A percentile compares a stretch with the other conserved stretches of the same genome.
These are phyloP conservation scores for Ursus arctos DNA, from an alignment of 2,113 vertebrate species.

Conservation along the genomic window DNA sequence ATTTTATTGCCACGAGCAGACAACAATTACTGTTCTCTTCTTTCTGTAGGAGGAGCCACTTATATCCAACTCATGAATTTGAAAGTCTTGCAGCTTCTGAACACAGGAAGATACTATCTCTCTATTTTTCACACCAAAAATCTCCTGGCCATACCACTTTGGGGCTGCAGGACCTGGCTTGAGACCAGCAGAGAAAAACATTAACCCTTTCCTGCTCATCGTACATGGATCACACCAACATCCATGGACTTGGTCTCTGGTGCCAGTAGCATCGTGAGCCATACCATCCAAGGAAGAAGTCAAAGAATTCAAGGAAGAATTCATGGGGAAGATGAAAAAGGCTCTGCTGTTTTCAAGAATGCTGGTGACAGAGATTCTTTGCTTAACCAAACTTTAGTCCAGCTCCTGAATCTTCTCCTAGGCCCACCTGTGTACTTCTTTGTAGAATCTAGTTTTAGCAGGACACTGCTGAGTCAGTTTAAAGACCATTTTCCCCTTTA, in stretches of 20 bases:
- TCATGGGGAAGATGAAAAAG: background rate
- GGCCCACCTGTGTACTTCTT: background rate
- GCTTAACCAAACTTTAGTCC: background rate
- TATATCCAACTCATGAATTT: background rate
- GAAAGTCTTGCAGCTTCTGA: background rate
- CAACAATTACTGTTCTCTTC: background rate
- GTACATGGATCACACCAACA: background rate
- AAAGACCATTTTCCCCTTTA: background rate
- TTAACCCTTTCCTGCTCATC: background rate
- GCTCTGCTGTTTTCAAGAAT: background rate
- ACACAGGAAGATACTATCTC: background rate
- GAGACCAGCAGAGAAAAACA: background rate
- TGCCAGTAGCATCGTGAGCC: background rate
- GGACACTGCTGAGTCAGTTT: background rate
- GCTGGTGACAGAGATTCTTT: background rate
- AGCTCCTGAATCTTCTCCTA: background rate
- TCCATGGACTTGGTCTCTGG: background rate
- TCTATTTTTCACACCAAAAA: background rate
- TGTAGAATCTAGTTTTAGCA: background rate
- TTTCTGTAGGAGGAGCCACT: background rate
- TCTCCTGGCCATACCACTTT: background rate
- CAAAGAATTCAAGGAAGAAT: background rate
- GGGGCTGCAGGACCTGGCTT: background rate
- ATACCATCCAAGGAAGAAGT: background rate
- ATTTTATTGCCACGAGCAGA: slow-evolving; percentile 12